Percentiles rank a stretch among this genome's conserved stretches.
Conservation (phyloP, 35 echinoderm and acorn worm genomes). For the Apostichopus californicus region DNA sequence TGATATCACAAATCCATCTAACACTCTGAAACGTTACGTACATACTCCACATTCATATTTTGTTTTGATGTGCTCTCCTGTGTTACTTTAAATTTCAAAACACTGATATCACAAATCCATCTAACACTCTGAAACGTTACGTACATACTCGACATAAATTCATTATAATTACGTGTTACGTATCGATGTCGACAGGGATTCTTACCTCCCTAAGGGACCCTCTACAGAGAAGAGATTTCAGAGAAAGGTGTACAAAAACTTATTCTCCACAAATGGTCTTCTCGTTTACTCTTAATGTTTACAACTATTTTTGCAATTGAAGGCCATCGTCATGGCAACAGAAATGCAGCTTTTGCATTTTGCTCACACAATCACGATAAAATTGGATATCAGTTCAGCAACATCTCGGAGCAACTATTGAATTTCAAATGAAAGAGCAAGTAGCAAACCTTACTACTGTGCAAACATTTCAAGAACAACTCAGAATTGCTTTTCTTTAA, state of each 20-base stretch:
- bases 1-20: too few species aligned
- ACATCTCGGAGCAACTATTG: constrained; percentile 1
- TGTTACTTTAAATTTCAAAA: too few species aligned
- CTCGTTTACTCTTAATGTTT: not conserved
- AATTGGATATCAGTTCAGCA: not conserved
- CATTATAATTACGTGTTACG: too few species aligned
- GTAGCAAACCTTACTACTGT: not conserved
- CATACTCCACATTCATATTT: too few species aligned
- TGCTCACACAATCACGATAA: constrained; percentile 4
- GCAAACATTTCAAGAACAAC: not conserved
- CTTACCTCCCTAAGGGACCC: too few species aligned
- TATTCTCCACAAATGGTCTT: not conserved
- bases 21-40: too few species aligned
- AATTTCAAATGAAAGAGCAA: constrained; percentile 1
- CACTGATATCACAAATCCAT: too few species aligned
- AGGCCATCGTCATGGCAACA: constrained; percentile 36
- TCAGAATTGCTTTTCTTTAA: not conserved
- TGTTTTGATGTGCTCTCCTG: too few species aligned
- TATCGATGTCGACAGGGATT: too few species aligned
- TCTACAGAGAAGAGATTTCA: not conserved
- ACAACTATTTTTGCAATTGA: not conserved
- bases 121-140: too few species aligned
- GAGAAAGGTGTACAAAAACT: not conserved
- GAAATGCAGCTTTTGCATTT: not conserved
- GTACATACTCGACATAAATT: too few species aligned